Evolutionary conservation across 2,797 vertebrate species (phyloP), one percentile per base, ranked within the genome.

Genomic region (Serranus cabrilla): DNA sequence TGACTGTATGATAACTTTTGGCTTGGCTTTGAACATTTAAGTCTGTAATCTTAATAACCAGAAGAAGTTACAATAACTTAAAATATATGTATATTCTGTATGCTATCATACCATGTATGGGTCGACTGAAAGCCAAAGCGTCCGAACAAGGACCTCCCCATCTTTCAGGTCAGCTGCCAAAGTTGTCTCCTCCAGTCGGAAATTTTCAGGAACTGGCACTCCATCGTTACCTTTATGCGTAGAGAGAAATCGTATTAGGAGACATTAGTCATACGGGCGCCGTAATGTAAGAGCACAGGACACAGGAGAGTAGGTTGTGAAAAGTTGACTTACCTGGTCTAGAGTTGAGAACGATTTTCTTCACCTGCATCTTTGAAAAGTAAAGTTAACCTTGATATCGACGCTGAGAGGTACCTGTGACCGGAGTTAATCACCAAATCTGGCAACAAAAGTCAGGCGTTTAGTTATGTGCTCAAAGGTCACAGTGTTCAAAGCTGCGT

Each of bases 121-220:
- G 87, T 99, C 98, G 78, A 99, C 98, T 62, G 98, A 99, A 10
- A 99, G 96, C 88, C 95, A 98, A 37, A 96, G 90, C 11, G 98
- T 98, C 92, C 92, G 93, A 74, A 96, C 95, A 45, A 92, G 88
- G 34, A 97, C 96, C 66, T 98, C 94, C 34, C 96, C 97, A 0
- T 88, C 93, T 37, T 84, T 85, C 63, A 98, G 80, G 0, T 85
- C 93, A 66, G 93, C 86, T 10, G 91, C 40, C 61, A 98, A 86
- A 58, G 51, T 92, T 11, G 80, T 81, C 74, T 96, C 93, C 75
- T 98, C 96, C 50, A 96, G 56, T 2, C 84, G 89, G 87, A 99
- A 99, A 75, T 99, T 96, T 75, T 94, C 97, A 59, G 95, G 92
- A 85, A 93, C 92, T 51, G 98, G 97, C 63, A 80, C 91, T 49